These are phyloP conservation scores for Leucophora obtusa DNA, from an alignment of 2,888 invertebrate genomes.

Conservation along the genomic window DNA sequence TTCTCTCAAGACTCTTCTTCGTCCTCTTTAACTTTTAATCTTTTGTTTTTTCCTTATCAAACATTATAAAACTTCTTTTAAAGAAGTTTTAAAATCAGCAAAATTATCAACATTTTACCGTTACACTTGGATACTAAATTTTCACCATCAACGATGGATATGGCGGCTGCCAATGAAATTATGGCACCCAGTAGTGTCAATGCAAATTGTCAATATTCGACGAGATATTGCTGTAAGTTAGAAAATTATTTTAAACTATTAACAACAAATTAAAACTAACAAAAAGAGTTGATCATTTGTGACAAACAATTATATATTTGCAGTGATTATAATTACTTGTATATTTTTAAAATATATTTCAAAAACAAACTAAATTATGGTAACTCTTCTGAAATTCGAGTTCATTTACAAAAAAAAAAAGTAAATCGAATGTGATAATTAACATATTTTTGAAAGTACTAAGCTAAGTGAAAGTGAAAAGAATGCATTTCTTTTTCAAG, in stretches of 20 bases:
- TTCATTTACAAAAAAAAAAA: too few relatives aligned
- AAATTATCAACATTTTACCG: conserved; percentile 59
- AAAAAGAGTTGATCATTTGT: background rate
- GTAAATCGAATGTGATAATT: background rate
- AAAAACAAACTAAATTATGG: too few relatives aligned
- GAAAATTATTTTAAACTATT: background rate
- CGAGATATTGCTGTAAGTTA: conserved; percentile 79
- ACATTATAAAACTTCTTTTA: conserved; percentile 52
- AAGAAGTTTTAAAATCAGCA: conserved; percentile 55
- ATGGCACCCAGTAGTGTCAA: conserved; percentile 75
- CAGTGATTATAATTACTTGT: too few relatives aligned
- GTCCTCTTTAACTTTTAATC: background rate
- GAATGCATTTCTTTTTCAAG: too few relatives aligned
- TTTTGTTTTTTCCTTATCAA: conserved; percentile 12
- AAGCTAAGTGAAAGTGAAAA: background rate
- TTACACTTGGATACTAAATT: conserved; percentile 59
- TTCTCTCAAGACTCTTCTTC: background rate
- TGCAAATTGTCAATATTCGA: conserved; percentile 78
- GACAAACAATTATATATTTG: too few relatives aligned
- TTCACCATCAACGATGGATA: conserved; percentile 67
- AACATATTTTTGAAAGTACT: background rate
- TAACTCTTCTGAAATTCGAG: too few relatives aligned
- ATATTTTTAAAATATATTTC: too few relatives aligned
- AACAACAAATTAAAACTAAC: conserved; percentile 1
- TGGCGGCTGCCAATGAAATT: conserved; percentile 76